Evolutionary conservation across 2,888 invertebrate species (phyloP), one percentile per base, ranked within the genome.

Genomic region (Laspeyria flexula): DNA sequence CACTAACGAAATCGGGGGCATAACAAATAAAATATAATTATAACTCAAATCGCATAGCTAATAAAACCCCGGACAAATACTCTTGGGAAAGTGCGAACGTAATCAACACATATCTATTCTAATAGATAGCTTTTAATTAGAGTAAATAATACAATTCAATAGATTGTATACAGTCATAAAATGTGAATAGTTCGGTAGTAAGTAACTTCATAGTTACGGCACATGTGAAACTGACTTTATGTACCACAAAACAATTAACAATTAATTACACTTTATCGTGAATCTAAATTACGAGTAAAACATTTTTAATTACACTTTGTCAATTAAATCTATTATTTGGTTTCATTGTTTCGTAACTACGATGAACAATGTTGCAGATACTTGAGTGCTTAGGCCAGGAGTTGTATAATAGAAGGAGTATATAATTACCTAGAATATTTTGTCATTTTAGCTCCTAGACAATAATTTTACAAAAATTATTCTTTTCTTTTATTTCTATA

Each of bases 281-380:
- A 65, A 69, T 74, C 66, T 69, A 67, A 68, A 71, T 70, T 55
- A 71, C 71, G 57, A 70, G 62, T 71, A 65, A 59, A 73, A 73
- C 73, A 71, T 65, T 72, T 74, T 66, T 77, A 75, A 73, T 75
- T 69, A 68, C 59, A 46, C 58, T 77, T 75, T 71, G 71, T 74
- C 75, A 79, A 79, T 77, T 77, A 71, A 71, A 73, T 54, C 62
- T 55, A 56, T 67, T 71, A 56, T 56, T 61, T 12, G 47, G 63
- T 72, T 68, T 62, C 41, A 54, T 42, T 62, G 63, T 40, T 37
- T 23, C 39, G 18, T 18, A 18, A 2, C 11, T 46, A 12, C 37
- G 27, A 35, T 42, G 16, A 54, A 62, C 60, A 60, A 46, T 62
- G 60, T 61, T 58, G 50, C 56, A 47, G 42, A 12, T 9, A 33